A percentile compares a stretch with the other conserved stretches of the same genome.
These are phyloP conservation scores for Baryphthengus martii DNA, from an alignment of 2,113 vertebrate species.

Conservation along the genomic window DNA sequence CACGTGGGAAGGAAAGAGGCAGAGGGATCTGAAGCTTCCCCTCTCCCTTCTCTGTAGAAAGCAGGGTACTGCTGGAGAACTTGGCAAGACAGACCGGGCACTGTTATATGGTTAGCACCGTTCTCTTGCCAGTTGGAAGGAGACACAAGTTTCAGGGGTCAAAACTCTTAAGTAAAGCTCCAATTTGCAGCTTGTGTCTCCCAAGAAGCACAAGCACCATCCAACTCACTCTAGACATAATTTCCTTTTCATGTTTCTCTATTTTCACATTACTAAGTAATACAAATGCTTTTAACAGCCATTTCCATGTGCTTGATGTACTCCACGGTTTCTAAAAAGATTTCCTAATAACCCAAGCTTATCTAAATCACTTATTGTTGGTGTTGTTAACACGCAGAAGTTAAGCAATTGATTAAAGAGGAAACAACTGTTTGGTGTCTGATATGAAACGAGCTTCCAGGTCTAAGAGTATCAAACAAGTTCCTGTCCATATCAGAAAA, in stretches of 20 bases:
- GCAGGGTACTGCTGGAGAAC: not conserved
- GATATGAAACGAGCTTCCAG: not conserved
- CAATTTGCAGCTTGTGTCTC: constrained; percentile 1
- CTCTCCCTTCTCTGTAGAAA: not conserved
- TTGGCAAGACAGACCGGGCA: not conserved
- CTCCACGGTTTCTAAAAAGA: not conserved
- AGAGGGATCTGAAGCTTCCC: not conserved
- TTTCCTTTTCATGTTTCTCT: constrained; percentile 35
- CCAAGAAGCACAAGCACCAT: constrained; percentile 6
- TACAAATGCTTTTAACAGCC: constrained; percentile 14
- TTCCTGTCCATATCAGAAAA: not conserved
- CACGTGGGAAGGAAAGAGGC: not conserved
- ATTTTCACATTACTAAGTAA: constrained; percentile 12
- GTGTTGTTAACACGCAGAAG: not conserved
- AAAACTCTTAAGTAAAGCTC: constrained; percentile 32
- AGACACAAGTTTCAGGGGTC: constrained; percentile 19
- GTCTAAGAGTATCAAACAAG: not conserved
- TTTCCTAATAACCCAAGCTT: not conserved
- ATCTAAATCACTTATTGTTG: not conserved
- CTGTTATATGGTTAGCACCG: not conserved
- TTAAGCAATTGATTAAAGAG: not conserved
- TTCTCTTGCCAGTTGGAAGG: constrained; percentile 21
- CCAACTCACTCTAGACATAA: constrained; percentile 12
- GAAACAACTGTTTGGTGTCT: not conserved
- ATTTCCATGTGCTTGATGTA: not conserved